phyloP scores from a whole-genome alignment of 1,140 invertebrate species.

The Drosophila orena region DNA sequence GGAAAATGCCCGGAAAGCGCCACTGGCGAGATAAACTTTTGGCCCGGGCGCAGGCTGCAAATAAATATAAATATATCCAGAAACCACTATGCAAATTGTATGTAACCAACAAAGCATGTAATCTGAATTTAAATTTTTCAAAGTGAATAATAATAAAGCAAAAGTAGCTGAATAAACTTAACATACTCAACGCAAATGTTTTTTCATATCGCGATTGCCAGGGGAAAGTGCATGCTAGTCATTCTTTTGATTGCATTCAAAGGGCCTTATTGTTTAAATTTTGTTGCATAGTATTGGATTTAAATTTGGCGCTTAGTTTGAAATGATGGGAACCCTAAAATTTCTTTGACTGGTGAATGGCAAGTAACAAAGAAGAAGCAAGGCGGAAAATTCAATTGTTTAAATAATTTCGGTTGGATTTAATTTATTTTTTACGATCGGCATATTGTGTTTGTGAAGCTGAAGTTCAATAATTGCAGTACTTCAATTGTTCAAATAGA shows the following conservation, averaged over 20 bases:
- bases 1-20: constrained; percentile 10
- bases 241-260: too few species aligned
- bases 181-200: constrained; percentile 22
- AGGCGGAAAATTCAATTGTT: too few species aligned
- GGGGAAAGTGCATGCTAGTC: too few species aligned
- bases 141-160: constrained; percentile 78
- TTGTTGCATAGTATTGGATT: neutral
- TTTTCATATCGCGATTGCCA: neutral
- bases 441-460: too few species aligned
- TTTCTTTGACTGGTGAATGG: neutral
- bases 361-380: neutral
- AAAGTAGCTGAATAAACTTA: constrained; percentile 65
- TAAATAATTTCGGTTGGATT: too few species aligned
- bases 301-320: neutral
- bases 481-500: too few species aligned
- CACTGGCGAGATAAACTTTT: constrained; percentile 21
- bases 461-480: too few species aligned
- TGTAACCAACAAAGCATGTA: constrained; percentile 75
- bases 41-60: constrained; percentile 22
- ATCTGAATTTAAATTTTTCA: constrained; percentile 82
- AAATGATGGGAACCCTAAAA: neutral
- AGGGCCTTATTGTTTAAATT: neutral
- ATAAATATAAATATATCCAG: constrained; percentile 58
- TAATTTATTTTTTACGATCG: too few species aligned
- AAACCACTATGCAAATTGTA: constrained; percentile 69